These are phyloP conservation scores for Xenopus laevis DNA, from an alignment of 2,113 vertebrate genomes.

Conservation along the genomic window DNA sequence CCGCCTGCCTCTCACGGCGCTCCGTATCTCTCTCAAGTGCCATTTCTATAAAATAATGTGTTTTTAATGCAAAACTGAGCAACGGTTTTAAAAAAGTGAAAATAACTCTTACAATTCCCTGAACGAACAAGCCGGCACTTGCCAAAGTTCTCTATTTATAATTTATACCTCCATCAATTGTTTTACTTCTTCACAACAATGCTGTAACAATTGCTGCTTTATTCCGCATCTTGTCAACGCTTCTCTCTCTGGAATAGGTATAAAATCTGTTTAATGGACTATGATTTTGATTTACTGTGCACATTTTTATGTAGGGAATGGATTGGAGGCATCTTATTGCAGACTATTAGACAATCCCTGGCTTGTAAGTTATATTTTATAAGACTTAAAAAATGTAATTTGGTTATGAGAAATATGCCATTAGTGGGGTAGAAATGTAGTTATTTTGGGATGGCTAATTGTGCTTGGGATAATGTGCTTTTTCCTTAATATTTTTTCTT, in stretches of 20 bases:
- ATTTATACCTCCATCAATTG: slow-evolving; percentile 40
- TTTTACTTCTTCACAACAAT: slow-evolving; percentile 34
- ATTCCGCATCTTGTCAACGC: slow-evolving; percentile 27
- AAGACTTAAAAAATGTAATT: not conserved
- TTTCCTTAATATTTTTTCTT: no score
- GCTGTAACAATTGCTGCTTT: slow-evolving; percentile 40
- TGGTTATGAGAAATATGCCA: not conserved
- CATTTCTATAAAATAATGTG: slow-evolving; percentile 7
- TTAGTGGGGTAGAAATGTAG: not conserved
- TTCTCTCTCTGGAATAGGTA: slow-evolving; percentile 35
- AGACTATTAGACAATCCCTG: slow-evolving; percentile 30
- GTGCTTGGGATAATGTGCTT: no score
- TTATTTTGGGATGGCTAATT: no score
- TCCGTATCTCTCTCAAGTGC: not conserved
- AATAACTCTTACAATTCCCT: slow-evolving; percentile 33
- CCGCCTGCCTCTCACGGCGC: not conserved
- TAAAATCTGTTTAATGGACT: slow-evolving; percentile 45
- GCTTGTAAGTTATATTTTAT: slow-evolving; percentile 19
- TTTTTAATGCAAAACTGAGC: slow-evolving; percentile 21
- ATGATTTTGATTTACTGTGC: slow-evolving; percentile 43
- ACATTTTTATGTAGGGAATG: slow-evolving; percentile 40
- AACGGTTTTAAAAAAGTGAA: slow-evolving; percentile 20
- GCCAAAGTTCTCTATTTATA: slow-evolving; percentile 20
- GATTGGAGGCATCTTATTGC: slow-evolving; percentile 18
- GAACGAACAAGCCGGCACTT: slow-evolving; percentile 23